Evolutionary conservation across 2,888 invertebrate species (phyloP).

Genomic region (Lacanobia oleracea): DNA sequence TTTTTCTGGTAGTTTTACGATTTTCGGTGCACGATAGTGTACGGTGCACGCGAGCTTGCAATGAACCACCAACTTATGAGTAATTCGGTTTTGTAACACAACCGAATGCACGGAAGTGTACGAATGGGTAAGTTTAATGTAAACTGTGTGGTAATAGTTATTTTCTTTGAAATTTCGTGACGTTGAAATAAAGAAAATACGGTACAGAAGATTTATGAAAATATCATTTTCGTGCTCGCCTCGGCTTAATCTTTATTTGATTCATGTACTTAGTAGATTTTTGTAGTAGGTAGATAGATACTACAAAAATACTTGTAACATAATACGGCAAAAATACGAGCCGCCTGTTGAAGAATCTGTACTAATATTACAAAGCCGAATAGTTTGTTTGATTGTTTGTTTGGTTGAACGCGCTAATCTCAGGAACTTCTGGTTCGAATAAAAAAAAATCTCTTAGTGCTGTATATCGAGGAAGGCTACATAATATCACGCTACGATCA

Average conservation of each 20-base stretch:
- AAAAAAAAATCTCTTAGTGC: too few species aligned
- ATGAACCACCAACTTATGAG: constrained; percentile 56
- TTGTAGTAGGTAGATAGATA: too few species aligned
- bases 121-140: constrained; percentile 30
- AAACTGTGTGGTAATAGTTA: constrained; percentile 42
- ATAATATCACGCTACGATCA: too few species aligned
- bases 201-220: too few species aligned
- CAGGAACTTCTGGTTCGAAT: too few species aligned
- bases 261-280: too few species aligned
- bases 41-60: constrained; percentile 60
- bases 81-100: constrained; percentile 52
- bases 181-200: constrained; percentile 8
- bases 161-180: constrained; percentile 25
- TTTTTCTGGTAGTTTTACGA: constrained; percentile 58
- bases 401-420: too few species aligned
- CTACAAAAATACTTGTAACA: not conserved
- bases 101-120: constrained; percentile 44
- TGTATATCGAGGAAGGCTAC: too few species aligned
- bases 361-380: too few species aligned
- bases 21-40: constrained; percentile 45
- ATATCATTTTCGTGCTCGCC: not conserved
- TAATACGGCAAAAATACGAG: not conserved
- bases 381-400: too few species aligned
- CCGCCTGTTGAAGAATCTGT: not conserved
- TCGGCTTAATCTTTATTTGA: too few species aligned